Percentiles rank a stretch among this genome's conserved stretches.
phyloP scores from a whole-genome alignment of 2,113 vertebrate species.

The Riparia riparia region DNA sequence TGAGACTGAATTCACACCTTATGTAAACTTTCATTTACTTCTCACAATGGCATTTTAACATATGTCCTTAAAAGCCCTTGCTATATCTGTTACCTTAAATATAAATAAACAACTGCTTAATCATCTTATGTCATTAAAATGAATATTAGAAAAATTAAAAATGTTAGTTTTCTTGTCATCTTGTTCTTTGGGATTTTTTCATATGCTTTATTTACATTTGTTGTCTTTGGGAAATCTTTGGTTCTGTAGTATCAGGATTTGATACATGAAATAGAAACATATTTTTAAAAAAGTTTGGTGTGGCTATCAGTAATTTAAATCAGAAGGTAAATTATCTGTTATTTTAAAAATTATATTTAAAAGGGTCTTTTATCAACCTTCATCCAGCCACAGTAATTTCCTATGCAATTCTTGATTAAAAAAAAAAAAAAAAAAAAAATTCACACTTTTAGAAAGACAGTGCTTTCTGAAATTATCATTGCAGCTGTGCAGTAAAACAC shows the following conservation, averaged over 20 bases:
- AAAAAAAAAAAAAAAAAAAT: not conserved
- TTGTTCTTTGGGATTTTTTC: not conserved
- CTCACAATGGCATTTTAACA: not conserved
- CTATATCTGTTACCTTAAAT: not conserved
- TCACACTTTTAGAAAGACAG: not conserved
- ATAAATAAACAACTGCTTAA: not conserved
- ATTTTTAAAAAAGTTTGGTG: not conserved
- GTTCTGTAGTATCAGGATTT: not conserved
- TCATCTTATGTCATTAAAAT: not conserved
- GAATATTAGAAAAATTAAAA: not conserved
- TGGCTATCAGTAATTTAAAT: not conserved
- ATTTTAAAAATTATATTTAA: not conserved
- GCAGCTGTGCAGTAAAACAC: not conserved
- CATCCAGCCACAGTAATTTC: not conserved
- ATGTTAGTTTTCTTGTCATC: accelerated
- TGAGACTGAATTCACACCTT: not conserved
- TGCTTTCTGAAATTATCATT: not conserved
- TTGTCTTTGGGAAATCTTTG: not conserved
- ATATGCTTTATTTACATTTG: not conserved
- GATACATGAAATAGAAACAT: not conserved
- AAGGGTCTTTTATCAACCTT: not conserved
- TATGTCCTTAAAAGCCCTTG: not conserved
- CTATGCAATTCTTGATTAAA: not conserved
- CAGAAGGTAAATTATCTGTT: not conserved
- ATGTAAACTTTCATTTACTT: not conserved